Evolutionary conservation across 2,113 vertebrate species (phyloP), one percentile per base, ranked within the genome.

Genomic region (Hassar affinis): DNA sequence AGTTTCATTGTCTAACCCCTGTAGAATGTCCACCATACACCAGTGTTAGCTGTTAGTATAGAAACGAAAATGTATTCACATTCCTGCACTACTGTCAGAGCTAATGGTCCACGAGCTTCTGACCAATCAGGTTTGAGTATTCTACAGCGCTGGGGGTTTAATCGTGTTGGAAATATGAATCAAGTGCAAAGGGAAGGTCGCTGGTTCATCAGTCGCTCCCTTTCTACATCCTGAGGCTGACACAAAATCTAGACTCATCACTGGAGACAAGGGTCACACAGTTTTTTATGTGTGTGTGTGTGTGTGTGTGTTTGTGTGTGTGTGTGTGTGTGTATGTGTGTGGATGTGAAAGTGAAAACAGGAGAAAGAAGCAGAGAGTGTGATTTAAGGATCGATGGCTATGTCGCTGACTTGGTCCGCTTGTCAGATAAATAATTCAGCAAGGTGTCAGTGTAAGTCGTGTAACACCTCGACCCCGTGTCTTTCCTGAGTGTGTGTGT

Each of bases 361-460:
- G 8, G 11, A 56, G 74, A 52, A 17, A 77, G 33, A 77, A 77
- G 74, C 74, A 77, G 74, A 54, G 27, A 35, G 78, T 64, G 57
- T 62, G 78, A 79, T 79, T 64, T 79, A 79, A 59, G 78, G 59
- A 79, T 79, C 78, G 42, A 79, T 79, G 78, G 59, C 59, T 51
- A 59, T 79, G 80, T 57, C 80, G 80, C 80, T 72, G 80, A 72
- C 68, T 57, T 52, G 68, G 66, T 42, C 47, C 12, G 68, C 80
- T 82, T 82, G 80, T 82, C 80, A 72, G 80, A 72, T 82, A 82
- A 82, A 82, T 82, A 82, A 82, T 82, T 82, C 80, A 82, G 80
- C 22, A 51, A 72, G 80, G 81, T 76, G 81, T 75, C 69, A 25
- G 59, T 83, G 72, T 83, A 66, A 76, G 56, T 77, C 59, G 59